Conservation (phyloP, 2,113 vertebrate species). For the Riparia riparia region DNA sequence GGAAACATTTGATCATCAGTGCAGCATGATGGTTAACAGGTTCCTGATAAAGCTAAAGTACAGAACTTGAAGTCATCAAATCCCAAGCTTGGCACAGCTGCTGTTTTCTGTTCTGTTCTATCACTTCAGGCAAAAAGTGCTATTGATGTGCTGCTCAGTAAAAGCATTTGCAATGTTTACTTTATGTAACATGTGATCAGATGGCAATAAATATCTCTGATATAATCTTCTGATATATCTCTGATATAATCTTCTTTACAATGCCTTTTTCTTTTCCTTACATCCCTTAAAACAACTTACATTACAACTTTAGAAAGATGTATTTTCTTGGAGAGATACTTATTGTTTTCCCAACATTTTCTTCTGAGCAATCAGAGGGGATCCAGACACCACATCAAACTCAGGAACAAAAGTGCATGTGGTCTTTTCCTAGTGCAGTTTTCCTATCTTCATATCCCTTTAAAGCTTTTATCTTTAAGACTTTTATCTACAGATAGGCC, state of each 20-base stretch:
- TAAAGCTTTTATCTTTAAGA: neutral
- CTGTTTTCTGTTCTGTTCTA: neutral
- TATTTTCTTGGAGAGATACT: neutral
- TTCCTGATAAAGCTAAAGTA: neutral
- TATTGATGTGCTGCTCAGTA: neutral
- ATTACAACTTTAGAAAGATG: neutral
- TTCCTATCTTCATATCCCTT: neutral
- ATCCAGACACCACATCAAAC: neutral
- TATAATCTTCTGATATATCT: neutral
- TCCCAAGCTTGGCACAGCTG: neutral
- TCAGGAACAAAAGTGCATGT: neutral
- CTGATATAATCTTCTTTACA: neutral
- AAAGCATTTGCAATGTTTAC: constrained; percentile 23
- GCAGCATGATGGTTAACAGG: neutral
- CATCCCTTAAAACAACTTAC: neutral
- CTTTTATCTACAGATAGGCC: neutral
- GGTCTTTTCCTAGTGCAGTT: neutral
- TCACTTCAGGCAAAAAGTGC: neutral
- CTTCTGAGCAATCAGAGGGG: fast-evolving
- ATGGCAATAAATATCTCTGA: neutral
- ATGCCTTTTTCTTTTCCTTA: neutral
- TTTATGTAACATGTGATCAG: neutral
- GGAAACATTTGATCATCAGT: neutral
- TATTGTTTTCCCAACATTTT: neutral
- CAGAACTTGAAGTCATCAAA: neutral